Percentiles rank a stretch among this genome's conserved stretches.
Conservation (phyloP, 2,113 vertebrate genomes). For the Gobius niger region DNA sequence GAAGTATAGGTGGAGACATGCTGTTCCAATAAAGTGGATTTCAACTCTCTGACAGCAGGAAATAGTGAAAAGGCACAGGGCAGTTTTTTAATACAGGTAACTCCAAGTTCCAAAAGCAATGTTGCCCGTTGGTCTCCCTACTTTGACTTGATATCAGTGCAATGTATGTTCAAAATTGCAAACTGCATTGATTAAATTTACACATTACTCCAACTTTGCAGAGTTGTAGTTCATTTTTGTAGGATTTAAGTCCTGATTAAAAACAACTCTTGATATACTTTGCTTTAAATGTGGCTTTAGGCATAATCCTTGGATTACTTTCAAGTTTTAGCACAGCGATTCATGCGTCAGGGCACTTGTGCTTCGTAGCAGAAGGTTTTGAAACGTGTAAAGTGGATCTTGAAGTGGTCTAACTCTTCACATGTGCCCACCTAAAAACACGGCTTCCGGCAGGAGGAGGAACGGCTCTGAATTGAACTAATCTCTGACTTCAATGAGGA, state of each 20-base stretch:
- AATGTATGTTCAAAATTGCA: not conserved
- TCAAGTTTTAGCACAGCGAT: slow-evolving; percentile 2
- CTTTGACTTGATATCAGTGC: too few species aligned
- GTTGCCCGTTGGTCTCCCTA: too few species aligned
- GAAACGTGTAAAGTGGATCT: slow-evolving; percentile 15
- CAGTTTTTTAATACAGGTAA: slow-evolving; percentile 28
- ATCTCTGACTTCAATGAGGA: slow-evolving; percentile 41
- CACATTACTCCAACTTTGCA: slow-evolving; percentile 7
- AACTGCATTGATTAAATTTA: not conserved
- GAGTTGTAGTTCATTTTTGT: not conserved
- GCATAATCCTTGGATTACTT: slow-evolving; percentile 28
- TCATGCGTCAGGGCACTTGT: slow-evolving; percentile 32
- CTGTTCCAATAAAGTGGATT: slow-evolving; percentile 27
- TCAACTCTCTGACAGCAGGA: slow-evolving; percentile 22
- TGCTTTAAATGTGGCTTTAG: slow-evolving; percentile 6
- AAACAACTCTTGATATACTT: slow-evolving; percentile 1
- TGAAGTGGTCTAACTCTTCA: slow-evolving; percentile 18
- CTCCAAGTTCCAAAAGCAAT: not conserved
- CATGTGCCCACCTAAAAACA: slow-evolving; percentile 34
- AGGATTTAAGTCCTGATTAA: slow-evolving; percentile 16
- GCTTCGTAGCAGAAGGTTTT: slow-evolving; percentile 37
- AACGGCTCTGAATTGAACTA: slow-evolving; percentile 47
- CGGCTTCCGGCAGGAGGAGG: slow-evolving; percentile 42
- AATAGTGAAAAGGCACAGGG: slow-evolving; percentile 28
- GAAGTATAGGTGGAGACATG: slow-evolving; percentile 27